These are phyloP conservation scores for Rhinogobius similis DNA, from an alignment of 2,113 vertebrate genomes.

Conservation along the genomic window DNA sequence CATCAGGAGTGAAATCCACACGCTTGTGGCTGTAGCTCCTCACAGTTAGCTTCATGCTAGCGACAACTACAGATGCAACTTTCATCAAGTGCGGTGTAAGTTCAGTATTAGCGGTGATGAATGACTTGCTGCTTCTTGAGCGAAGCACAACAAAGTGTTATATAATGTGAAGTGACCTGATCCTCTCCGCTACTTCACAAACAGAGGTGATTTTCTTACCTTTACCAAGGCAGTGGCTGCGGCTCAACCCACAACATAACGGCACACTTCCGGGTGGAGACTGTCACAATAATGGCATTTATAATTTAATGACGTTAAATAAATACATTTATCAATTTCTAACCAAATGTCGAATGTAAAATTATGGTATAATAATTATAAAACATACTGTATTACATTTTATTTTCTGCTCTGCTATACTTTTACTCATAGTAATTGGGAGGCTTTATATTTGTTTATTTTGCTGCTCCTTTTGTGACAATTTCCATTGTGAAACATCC, in stretches of 20 bases:
- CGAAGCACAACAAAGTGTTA: background rate
- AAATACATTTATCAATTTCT: background rate
- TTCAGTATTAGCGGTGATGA: background rate
- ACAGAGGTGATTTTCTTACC: constrained; percentile 8
- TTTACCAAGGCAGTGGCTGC: background rate
- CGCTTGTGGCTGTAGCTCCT: background rate
- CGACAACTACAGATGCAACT: constrained; percentile 18
- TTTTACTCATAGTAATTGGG: too few relatives aligned
- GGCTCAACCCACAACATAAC: background rate
- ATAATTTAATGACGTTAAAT: background rate
- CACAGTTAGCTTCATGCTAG: background rate
- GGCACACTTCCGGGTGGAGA: background rate
- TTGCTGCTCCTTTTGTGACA: too few relatives aligned
- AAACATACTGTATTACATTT: too few relatives aligned
- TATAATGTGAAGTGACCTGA: background rate
- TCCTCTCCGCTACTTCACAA: background rate
- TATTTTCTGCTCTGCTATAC: too few relatives aligned
- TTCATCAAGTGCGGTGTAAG: background rate
- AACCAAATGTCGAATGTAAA: background rate
- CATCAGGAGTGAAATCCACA: background rate
- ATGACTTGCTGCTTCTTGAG: background rate
- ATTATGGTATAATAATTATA: background rate
- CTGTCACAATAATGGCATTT: constrained; percentile 12
- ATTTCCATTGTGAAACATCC: too few relatives aligned
- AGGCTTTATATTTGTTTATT: too few relatives aligned